Base-by-base conservation (phyloP, 2,797 vertebrate genomes). In the Odontamblyopus rebecca region DNA sequence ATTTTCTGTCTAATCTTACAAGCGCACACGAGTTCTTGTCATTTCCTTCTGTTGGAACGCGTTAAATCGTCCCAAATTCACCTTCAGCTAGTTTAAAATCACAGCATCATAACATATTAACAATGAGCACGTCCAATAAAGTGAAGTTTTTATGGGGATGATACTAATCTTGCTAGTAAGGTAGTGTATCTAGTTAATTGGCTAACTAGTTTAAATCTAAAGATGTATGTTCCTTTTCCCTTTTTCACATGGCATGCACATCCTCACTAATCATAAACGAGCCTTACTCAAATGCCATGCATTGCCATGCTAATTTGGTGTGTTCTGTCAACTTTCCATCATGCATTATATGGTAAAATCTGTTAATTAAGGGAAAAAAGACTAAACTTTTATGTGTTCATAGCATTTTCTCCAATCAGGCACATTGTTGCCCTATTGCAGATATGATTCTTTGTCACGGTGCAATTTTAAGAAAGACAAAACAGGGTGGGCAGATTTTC, bases 1-100 rank as follows among this genome's bases (percentile, higher is more conserved):
- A 89, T 92, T 86, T 87, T 29, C 64, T 63, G 61, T 75, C 68
- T 92, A 90, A 92, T 89, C 89, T 81, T 61, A 53, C 62, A 53
- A 70, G 71, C 67, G 26, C 53, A 51, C 63, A 51, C 63, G 30
- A 62, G 66, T 78, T 53, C 18, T 54, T 68, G 51, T 7, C 50
- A 8, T n/a, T 11, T 6, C 18, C 1, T 1, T 9, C 5, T 66
- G 5, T 29, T 51, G 3, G 18, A 13, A 57, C 1, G 26, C 2
- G 9, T 18, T 29, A 11, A 30, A 50, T 6, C 26, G 3, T 30
- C 11, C 8, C 4, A 4, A 18, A 30, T 18, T 29, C 16, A 65
- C 7, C 6, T 9, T 7, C 23, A 29, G 11, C 7, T 4, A 4
- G 32, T 38, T 26, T 7, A 13, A 44, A 64, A 15, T 6, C 26